Evolutionary conservation across 2,888 invertebrate genomes (phyloP).

Genomic region (Strigamia crassipes): DNA sequence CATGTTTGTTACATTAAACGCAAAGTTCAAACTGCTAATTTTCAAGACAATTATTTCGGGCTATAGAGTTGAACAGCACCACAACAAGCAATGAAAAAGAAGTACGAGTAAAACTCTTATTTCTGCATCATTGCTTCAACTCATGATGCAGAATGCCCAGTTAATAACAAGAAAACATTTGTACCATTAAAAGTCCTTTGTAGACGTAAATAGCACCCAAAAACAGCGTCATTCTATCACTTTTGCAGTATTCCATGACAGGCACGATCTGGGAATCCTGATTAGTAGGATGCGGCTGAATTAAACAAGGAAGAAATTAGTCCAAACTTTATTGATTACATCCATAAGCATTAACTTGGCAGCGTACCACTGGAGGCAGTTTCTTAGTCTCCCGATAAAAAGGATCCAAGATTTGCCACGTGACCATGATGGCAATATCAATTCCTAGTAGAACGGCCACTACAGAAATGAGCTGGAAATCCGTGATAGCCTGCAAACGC

Average conservation of each 20-base stretch:
- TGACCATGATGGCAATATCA: conserved; percentile 92
- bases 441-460: conserved; percentile 87
- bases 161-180: conserved; percentile 51
- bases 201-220: conserved; percentile 95
- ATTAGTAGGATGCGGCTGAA: conserved; percentile 83
- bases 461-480: conserved; percentile 96
- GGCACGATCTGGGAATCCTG: conserved; percentile 87
- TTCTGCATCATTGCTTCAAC: too few species aligned
- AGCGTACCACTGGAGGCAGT: conserved; percentile 70
- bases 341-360: background rate
- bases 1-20: too few species aligned
- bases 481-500: conserved; percentile 82
- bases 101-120: too few species aligned
- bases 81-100: too few species aligned
- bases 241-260: conserved; percentile 95
- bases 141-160: too few species aligned
- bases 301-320: background rate
- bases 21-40: too few species aligned
- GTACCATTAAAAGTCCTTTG: conserved; percentile 93
- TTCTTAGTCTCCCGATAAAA: conserved; percentile 89
- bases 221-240: conserved; percentile 92
- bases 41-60: too few species aligned
- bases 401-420: conserved; percentile 96
- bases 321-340: background rate
- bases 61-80: too few species aligned